Evolutionary conservation across 2,113 vertebrate genomes (phyloP), one percentile per base, ranked within the genome.

Genomic region (Brachyhypopomus occidentalis): DNA sequence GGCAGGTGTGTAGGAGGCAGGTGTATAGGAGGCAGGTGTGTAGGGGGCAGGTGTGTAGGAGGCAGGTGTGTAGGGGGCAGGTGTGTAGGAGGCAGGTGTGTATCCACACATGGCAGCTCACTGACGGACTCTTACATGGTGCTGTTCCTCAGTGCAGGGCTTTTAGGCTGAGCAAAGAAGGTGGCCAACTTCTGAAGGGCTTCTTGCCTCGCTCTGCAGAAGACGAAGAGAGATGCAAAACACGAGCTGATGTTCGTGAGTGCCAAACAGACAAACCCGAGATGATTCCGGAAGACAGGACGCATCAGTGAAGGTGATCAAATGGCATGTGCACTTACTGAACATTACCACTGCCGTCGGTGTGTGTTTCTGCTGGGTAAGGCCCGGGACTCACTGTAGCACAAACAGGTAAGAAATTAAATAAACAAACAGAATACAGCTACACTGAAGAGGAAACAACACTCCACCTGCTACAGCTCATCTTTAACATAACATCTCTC

Each of bases 131-230:
- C 83, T 45, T 84, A 87, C 85, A 58, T 48, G 71, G 73, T 41
- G 30, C 36, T 64, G 36, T n/a, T 73, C 8, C n/a, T 48, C 1
- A 2, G n/a, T 1, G 12, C 92, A 58, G 83, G 76, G 0, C 80
- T 88, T n/a, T 85, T 93, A 0, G 19, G 25, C 45, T 64, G 69
- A 1, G 87, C 56, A 83, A 97, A 95, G 75, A 94, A 96, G 3
- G 92, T 89, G 7, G 91, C 90, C 90, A 94, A 72, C 72, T 83
- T 90, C 72, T 92, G 94, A 88, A 89, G 71, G 55, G 93, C 95
- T 80, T 94, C 90, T 0, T 94, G 90, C 88, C 89, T 93, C 45
- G 90, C 87, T 81, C 95, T 97, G 75, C 73, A n/a, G 19, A 59
- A 16, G n/a, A 67, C 19, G 74, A 2, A 41, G 11, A 48, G 4